Evolutionary conservation across 2,888 invertebrate genomes (phyloP), one percentile per base, ranked within the genome.

Genomic region (Cantharis flavilabris): DNA sequence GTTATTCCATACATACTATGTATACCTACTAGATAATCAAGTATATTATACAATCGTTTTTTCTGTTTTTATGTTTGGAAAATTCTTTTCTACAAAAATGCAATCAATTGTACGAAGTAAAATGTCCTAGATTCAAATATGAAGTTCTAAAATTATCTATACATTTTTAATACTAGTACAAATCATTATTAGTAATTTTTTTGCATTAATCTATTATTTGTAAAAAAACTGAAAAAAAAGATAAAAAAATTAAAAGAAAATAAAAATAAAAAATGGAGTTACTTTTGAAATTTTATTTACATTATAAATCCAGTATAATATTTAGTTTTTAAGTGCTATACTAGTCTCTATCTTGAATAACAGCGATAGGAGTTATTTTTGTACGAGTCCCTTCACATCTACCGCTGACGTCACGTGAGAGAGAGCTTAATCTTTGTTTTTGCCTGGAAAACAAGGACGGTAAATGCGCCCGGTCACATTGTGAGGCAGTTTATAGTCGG

Each of bases 311-410:
- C 49, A 9, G 49, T n/a, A n/a, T 23, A 67, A 23, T 67, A 67
- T 67, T 67, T 67, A 67, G 65, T 67, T 67, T 64, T 67, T 67
- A 26, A 23, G 65, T 67, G 26, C 65, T 26, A 67, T 26, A 80
- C 84, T 84, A 75, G 84, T 80, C 83, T 83, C 84, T 83, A 83
- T 82, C 76, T 79, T 82, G 81, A 83, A 83, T 82, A 84, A 84
- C 84, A 84, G 85, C 85, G 85, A 86, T 85, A 85, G 84, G 82
- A 85, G 86, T 85, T 86, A 86, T 86, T 86, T 86, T 85, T 85
- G 85, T 86, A 84, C 85, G 82, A 83, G 85, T 85, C 85, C 85
- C 85, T 85, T 85, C 85, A 85, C 85, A 84, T 85, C 85, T 82
- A 84, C 83, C 82, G 84, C 84, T 85, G 86, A 86, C 86, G 85